These are phyloP conservation scores for Diploscapter pachys DNA, from an alignment of 1,140 invertebrate species.

Conservation along the genomic window DNA sequence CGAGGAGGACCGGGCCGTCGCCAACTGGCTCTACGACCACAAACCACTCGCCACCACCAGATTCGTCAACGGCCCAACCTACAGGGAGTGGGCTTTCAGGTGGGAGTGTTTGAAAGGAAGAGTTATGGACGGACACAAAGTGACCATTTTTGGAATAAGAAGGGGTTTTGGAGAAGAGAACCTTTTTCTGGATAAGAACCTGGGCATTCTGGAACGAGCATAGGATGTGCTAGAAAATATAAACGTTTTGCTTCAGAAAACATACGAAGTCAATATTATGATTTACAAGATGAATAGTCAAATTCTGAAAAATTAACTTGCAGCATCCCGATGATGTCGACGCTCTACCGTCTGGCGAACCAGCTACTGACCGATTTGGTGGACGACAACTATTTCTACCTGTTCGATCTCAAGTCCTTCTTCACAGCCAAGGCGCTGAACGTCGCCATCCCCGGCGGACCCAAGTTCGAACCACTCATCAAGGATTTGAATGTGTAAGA, in stretches of 20 bases:
- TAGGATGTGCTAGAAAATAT: too few relatives aligned
- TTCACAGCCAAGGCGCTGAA: slow-evolving; percentile 99
- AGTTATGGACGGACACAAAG: too few relatives aligned
- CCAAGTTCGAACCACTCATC: slow-evolving; percentile 97
- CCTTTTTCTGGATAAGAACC: too few relatives aligned
- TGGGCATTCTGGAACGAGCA: too few relatives aligned
- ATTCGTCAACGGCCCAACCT: slow-evolving; percentile 93
- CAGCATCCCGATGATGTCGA: slow-evolving; percentile 89
- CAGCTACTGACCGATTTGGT: slow-evolving; percentile 93
- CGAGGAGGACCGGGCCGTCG: slow-evolving; percentile 84
- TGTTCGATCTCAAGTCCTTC: slow-evolving; percentile 98
- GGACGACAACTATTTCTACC: slow-evolving; percentile 97
- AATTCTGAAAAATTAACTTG: too few relatives aligned
- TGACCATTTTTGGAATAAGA: too few relatives aligned
- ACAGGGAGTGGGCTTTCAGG: slow-evolving; percentile 86
- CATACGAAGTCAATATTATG: too few relatives aligned
- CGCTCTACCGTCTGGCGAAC: slow-evolving; percentile 92
- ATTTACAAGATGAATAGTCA: too few relatives aligned
- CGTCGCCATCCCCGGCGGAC: slow-evolving; percentile 99
- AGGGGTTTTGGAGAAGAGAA: too few relatives aligned
- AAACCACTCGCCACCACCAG: slow-evolving; percentile 83
- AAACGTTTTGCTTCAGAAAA: too few relatives aligned
- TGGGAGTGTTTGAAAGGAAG: too few relatives aligned
- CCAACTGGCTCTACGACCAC: slow-evolving; percentile 96
- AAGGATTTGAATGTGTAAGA: slow-evolving; percentile 92